Evolutionary conservation across 2,113 vertebrate genomes (phyloP).

Genomic region (Cololabis saira): DNA sequence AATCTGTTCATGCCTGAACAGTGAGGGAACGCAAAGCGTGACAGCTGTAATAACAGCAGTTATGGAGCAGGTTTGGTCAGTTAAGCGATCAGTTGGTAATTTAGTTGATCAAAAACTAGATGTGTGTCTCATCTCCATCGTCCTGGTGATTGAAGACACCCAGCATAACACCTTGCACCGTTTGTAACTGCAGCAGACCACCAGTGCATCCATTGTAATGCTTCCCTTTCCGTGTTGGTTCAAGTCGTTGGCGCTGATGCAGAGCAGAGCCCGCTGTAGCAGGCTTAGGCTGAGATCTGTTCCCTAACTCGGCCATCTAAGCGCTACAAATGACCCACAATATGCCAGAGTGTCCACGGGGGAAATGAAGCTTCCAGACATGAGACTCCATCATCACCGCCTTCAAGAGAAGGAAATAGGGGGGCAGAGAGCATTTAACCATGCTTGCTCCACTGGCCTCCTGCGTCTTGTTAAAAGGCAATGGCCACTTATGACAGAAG

Average conservation of each 20-base stretch:
- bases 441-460: constrained; percentile 70
- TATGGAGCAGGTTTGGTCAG: not conserved
- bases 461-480: constrained; percentile 73
- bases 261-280: constrained; percentile 46
- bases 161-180: constrained; percentile 4
- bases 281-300: constrained; percentile 65
- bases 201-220: constrained; percentile 30
- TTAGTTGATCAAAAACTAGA: constrained; percentile 1
- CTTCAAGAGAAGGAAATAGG: constrained; percentile 66
- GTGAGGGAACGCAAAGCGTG: not conserved
- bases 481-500: constrained; percentile 77
- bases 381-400: constrained; percentile 72
- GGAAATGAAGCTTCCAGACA: constrained; percentile 82
- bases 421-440: constrained; percentile 75
- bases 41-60: not conserved
- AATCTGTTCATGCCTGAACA: too few species aligned
- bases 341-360: constrained; percentile 75
- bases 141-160: not conserved
- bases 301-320: constrained; percentile 71
- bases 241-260: constrained; percentile 39
- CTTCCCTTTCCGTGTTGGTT: constrained; percentile 39
- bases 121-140: constrained; percentile 9
- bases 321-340: constrained; percentile 79
- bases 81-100: not conserved
- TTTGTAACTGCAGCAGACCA: constrained; percentile 24